Conservation (phyloP, 1,140 invertebrate species). For the Orchestia grillus region DNA sequence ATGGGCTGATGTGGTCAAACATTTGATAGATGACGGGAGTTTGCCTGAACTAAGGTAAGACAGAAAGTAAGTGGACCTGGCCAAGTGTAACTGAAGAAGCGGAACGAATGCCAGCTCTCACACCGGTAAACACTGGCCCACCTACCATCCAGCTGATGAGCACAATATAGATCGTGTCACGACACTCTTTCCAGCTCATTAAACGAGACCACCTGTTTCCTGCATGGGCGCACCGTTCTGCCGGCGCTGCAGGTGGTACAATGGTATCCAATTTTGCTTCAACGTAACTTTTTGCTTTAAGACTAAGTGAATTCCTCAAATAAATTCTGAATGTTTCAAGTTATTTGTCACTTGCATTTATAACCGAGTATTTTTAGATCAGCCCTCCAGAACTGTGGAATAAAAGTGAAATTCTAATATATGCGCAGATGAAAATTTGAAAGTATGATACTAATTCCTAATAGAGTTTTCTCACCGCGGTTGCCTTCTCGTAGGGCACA, state of each 20-base stretch:
- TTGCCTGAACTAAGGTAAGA: too few relatives aligned
- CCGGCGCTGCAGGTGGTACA: neutral
- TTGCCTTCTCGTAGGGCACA: too few relatives aligned
- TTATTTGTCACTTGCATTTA: neutral
- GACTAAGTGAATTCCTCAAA: neutral
- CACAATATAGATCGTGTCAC: neutral
- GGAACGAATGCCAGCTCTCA: neutral
- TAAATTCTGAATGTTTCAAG: neutral
- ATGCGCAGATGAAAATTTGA: neutral
- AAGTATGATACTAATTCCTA: neutral
- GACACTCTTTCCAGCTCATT: neutral
- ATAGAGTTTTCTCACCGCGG: neutral
- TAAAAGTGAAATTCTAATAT: neutral
- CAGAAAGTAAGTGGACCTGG: too few relatives aligned
- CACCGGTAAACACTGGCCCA: neutral
- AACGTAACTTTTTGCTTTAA: neutral
- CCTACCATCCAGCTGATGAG: neutral
- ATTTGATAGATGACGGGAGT: too few relatives aligned
- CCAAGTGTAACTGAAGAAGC: too few relatives aligned
- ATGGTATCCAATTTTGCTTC: neutral
- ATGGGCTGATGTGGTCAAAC: too few relatives aligned
- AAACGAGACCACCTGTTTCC: neutral
- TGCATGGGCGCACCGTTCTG: neutral
- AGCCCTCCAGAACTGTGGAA: neutral
- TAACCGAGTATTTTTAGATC: neutral